phyloP scores from a whole-genome alignment of 2,888 invertebrate genomes.

The Rhagonycha lutea region DNA sequence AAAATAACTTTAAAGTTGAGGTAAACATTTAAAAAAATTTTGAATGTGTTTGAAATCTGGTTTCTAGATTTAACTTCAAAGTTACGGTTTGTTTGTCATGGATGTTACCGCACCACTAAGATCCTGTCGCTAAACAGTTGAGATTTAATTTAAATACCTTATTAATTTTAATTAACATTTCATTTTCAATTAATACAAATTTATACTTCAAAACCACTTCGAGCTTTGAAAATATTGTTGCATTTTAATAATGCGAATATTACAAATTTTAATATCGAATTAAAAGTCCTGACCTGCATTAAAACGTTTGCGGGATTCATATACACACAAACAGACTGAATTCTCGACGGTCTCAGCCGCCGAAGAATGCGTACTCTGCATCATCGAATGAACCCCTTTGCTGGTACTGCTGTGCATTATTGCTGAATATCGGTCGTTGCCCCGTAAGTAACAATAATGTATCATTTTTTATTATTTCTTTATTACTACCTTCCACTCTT shows the following conservation, averaged over 20 bases:
- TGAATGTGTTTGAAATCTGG: not conserved
- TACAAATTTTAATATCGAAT: not conserved
- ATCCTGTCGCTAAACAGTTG: not conserved
- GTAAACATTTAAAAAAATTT: not conserved
- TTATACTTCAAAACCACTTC: not conserved
- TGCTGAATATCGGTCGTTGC: conserved; percentile 37
- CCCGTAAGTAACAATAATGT: conserved; percentile 26
- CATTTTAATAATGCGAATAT: not conserved
- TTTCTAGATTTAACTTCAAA: not conserved
- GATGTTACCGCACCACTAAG: not conserved
- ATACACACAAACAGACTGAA: conserved; percentile 31
- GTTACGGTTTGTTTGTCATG: not conserved
- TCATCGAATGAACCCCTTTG: conserved; percentile 34
- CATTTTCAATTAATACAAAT: not conserved
- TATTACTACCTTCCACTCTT: not conserved
- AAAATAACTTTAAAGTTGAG: conserved; percentile 9
- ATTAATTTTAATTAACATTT: not conserved
- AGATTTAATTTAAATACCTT: not conserved
- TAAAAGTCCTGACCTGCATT: conserved; percentile 32
- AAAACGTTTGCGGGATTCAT: conserved; percentile 25
- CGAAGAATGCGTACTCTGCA: conserved; percentile 37
- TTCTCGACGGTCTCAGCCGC: conserved; percentile 38
- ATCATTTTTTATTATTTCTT: conserved; percentile 6
- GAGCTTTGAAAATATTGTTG: not conserved
- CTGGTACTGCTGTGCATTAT: conserved; percentile 35